Percentiles rank a stretch among this genome's conserved stretches.
Evolutionary conservation across 2,113 vertebrate species (phyloP).

Genomic region (Misgurnus mizolepis): DNA sequence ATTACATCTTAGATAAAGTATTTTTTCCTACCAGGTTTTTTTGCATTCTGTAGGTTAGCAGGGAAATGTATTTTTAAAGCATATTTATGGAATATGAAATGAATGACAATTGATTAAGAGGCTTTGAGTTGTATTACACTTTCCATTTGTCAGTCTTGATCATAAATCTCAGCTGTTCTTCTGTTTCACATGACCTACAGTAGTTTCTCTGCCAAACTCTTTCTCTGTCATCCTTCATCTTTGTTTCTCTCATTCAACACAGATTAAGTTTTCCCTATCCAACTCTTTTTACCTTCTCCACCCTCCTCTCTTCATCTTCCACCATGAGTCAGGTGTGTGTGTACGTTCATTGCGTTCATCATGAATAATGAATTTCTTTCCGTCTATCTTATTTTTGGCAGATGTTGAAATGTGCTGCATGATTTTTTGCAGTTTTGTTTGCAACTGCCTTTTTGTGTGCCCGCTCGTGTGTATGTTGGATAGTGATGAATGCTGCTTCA

Average conservation of each 20-base stretch:
- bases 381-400: conserved; percentile 72
- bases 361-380: conserved; percentile 75
- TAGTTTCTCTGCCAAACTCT: conserved; percentile 23
- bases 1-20: not conserved
- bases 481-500: conserved; percentile 76
- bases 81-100: conserved; percentile 5
- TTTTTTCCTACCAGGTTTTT: not conserved
- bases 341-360: conserved; percentile 58
- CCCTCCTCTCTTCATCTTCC: conserved; percentile 51
- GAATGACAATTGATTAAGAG: not conserved
- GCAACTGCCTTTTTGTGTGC: conserved; percentile 30
- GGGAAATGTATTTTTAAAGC: not conserved
- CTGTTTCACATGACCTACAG: conserved; percentile 7
- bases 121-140: not conserved
- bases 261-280: conserved; percentile 59
- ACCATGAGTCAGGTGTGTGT: conserved; percentile 48
- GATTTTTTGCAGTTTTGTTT: conserved; percentile 49
- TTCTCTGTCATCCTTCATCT: conserved; percentile 61
- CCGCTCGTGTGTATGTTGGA: conserved; percentile 69
- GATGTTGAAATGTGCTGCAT: conserved; percentile 68
- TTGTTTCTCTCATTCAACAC: conserved; percentile 67
- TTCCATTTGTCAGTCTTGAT: not conserved
- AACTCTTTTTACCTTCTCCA: conserved; percentile 48
- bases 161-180: conserved; percentile 7
- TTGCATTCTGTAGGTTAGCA: conserved; percentile 1